Percentiles rank a stretch among this genome's conserved stretches.
Conservation (phyloP, 2,113 vertebrate genomes). For the Nyctereutes procyonoides region DNA sequence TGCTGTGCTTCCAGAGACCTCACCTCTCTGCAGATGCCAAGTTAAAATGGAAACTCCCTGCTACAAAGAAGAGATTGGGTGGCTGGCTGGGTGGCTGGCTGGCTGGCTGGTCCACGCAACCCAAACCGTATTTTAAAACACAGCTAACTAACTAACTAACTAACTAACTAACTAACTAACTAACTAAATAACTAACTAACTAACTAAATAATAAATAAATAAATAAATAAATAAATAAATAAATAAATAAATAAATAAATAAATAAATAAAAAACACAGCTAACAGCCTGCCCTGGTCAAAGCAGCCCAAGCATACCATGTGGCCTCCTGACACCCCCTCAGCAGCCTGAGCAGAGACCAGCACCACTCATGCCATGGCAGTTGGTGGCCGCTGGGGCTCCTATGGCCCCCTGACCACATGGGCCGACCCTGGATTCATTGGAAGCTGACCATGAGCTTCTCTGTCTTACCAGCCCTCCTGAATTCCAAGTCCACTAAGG, state of each 20-base stretch:
- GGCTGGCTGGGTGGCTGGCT: too few relatives aligned
- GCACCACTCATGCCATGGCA: fast-evolving
- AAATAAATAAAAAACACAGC: too few relatives aligned
- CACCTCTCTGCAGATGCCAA: neutral
- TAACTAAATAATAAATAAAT: too few relatives aligned
- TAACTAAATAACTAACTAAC: too few relatives aligned
- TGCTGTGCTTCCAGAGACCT: neutral
- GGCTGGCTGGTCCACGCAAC: neutral
- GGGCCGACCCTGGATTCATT: neutral
- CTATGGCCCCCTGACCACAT: neutral
- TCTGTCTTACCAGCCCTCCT: neutral
- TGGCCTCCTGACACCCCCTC: neutral
- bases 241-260: too few relatives aligned
- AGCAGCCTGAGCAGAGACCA: neutral
- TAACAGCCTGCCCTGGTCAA: neutral
- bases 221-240: too few relatives aligned
- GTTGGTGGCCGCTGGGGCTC: neutral
- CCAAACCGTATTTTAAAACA: neutral
- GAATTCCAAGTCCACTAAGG: neutral
- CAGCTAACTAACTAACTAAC: too few relatives aligned
- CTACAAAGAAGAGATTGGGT: neutral
- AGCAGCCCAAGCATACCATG: neutral
- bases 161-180: too few relatives aligned
- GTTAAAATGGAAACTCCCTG: neutral
- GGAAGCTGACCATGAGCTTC: neutral